phyloP scores from a whole-genome alignment of 2,797 vertebrate genomes.

The Lepidocolaptes lacrymiger region DNA sequence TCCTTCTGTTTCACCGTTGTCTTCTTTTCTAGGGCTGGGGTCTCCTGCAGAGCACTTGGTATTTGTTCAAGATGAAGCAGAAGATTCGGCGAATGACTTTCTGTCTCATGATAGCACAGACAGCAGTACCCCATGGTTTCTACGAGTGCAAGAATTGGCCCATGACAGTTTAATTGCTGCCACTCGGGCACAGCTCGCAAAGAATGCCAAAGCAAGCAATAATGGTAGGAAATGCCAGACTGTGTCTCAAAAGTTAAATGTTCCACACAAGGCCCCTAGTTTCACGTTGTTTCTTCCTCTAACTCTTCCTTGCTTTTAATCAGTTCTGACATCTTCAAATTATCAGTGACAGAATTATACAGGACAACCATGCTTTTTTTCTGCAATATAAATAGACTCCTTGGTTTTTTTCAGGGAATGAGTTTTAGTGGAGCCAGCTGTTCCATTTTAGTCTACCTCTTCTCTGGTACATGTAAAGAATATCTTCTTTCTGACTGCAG shows the following conservation, averaged over 20 bases:
- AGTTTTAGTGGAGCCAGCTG: background rate
- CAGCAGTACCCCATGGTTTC: slow-evolving; percentile 94
- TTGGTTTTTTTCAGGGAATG: background rate
- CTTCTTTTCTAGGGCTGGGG: slow-evolving; percentile 82
- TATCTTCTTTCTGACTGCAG: background rate
- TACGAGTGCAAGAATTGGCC: slow-evolving; percentile 95
- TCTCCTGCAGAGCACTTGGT: slow-evolving; percentile 93
- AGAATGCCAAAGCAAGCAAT: slow-evolving; percentile 89
- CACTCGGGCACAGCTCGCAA: slow-evolving; percentile 93
- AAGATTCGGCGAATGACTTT: slow-evolving; percentile 86
- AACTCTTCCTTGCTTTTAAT: background rate
- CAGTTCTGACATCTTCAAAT: background rate
- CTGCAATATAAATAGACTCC: background rate
- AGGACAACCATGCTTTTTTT: background rate
- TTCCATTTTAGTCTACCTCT: background rate
- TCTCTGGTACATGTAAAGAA: background rate
- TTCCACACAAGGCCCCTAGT: background rate
- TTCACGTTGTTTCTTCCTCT: background rate
- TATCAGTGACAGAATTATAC: background rate
- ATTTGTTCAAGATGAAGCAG: slow-evolving; percentile 91
- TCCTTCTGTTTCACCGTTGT: background rate
- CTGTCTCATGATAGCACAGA: slow-evolving; percentile 88
- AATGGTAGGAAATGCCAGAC: slow-evolving; percentile 80
- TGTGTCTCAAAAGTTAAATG: background rate
- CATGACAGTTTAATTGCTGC: slow-evolving; percentile 98